Percentiles rank a stretch among this genome's conserved stretches.
Conservation (phyloP, 2,113 vertebrate species). For the Pseudorasbora parva region DNA sequence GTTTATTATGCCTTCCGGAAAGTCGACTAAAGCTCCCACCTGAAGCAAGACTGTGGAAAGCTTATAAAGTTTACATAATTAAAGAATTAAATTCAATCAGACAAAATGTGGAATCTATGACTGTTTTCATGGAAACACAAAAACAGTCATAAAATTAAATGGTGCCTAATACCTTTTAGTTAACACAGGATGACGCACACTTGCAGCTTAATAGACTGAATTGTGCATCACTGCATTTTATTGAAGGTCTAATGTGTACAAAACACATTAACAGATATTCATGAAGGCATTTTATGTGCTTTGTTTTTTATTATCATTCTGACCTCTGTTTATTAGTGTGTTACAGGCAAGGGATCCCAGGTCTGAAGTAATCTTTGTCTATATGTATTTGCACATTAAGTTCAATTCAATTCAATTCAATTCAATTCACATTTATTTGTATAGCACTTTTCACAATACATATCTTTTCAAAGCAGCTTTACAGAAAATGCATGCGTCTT, state of each 20-base stretch:
- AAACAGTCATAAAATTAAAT: slow-evolving; percentile 45
- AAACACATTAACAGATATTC: slow-evolving; percentile 53
- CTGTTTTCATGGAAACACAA: slow-evolving; percentile 7
- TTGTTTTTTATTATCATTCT: too few species aligned
- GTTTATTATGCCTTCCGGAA: neutral
- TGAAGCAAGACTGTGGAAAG: neutral
- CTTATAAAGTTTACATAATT: neutral
- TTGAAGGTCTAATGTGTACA: slow-evolving; percentile 16
- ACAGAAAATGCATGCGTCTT: too few species aligned
- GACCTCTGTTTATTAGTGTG: too few species aligned
- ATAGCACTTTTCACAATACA: too few species aligned
- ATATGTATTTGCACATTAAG: neutral
- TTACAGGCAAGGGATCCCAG: neutral
- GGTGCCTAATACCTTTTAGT: neutral
- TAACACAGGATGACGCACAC: slow-evolving; percentile 34
- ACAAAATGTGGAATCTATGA: slow-evolving; percentile 28
- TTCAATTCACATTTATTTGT: too few species aligned
- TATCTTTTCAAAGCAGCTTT: too few species aligned
- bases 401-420: too few species aligned
- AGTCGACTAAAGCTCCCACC: too few species aligned
- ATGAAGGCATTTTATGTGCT: slow-evolving; percentile 48
- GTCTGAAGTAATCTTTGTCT: neutral
- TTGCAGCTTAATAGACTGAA: neutral
- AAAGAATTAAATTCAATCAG: neutral
- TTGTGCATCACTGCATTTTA: slow-evolving; percentile 30